Conservation (phyloP, 1,140 invertebrate genomes). For the Melipona quadrifasciata region DNA sequence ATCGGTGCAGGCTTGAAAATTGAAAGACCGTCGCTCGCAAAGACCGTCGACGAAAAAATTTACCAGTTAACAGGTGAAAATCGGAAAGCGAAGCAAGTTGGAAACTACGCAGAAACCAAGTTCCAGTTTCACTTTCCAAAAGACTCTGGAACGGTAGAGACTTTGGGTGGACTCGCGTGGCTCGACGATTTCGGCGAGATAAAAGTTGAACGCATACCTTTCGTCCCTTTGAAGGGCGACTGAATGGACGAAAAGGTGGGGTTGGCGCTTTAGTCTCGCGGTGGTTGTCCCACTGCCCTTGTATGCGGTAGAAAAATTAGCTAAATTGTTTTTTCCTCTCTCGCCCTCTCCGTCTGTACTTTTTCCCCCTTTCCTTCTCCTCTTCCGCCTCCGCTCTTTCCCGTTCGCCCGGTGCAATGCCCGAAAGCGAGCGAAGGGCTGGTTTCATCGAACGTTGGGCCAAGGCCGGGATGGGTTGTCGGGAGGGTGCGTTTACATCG, state of each 20-base stretch:
- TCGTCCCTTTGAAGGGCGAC: conserved; percentile 60
- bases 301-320: conserved; percentile 70
- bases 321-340: conserved; percentile 68
- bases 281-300: conserved; percentile 72
- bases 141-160: too few species aligned
- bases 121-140: conserved; percentile 26
- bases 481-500: conserved; percentile 55
- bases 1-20: not conserved
- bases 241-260: conserved; percentile 50
- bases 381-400: conserved; percentile 37
- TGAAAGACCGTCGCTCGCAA: not conserved
- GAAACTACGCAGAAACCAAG: conserved; percentile 3
- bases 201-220: conserved; percentile 58
- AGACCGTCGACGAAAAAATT: not conserved
- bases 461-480: conserved; percentile 49
- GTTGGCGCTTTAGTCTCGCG: conserved; percentile 61
- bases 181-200: conserved; percentile 51
- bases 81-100: not conserved
- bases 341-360: conserved; percentile 42
- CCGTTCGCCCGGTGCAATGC: conserved; percentile 14
- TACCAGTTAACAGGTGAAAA: not conserved
- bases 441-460: conserved; percentile 53
- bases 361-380: conserved; percentile 56
- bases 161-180: conserved; percentile 45
- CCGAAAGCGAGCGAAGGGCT: conserved; percentile 53